phyloP scores from a whole-genome alignment of 2,113 vertebrate species.

The Eira barbara region DNA sequence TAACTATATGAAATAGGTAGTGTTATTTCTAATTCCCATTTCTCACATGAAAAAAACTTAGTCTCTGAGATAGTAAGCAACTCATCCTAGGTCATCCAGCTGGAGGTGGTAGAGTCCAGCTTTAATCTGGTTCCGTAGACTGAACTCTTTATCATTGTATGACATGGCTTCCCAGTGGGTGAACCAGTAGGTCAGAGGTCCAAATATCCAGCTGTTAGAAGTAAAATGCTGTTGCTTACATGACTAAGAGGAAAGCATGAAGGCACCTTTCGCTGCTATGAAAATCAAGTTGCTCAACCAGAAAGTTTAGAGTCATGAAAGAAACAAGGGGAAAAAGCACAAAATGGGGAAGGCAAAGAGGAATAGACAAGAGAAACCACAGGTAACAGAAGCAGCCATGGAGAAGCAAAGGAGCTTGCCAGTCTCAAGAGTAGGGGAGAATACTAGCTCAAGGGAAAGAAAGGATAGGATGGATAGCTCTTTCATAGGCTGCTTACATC shows the following conservation, averaged over 20 bases:
- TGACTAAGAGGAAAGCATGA: background rate
- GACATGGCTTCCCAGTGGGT: rapidly evolving
- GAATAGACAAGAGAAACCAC: background rate
- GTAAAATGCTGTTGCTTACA: background rate
- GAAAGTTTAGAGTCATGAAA: background rate
- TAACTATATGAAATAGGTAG: background rate
- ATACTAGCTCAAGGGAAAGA: background rate
- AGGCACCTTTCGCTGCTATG: background rate
- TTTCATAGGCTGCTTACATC: background rate
- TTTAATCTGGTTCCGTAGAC: background rate
- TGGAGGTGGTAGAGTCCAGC: background rate
- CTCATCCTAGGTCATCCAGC: background rate
- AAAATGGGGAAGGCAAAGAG: background rate
- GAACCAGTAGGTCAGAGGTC: background rate
- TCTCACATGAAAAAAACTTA: background rate
- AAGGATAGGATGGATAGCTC: background rate
- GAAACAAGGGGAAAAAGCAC: background rate
- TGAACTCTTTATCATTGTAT: background rate
- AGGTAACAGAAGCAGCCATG: background rate
- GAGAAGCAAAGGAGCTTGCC: background rate
- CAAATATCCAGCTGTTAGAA: background rate
- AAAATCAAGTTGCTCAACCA: background rate
- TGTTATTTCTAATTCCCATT: background rate
- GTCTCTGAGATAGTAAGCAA: background rate
- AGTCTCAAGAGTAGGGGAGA: background rate